Base-by-base conservation (phyloP, 2,797 vertebrate species). In the Cichlasoma orientale region DNA sequence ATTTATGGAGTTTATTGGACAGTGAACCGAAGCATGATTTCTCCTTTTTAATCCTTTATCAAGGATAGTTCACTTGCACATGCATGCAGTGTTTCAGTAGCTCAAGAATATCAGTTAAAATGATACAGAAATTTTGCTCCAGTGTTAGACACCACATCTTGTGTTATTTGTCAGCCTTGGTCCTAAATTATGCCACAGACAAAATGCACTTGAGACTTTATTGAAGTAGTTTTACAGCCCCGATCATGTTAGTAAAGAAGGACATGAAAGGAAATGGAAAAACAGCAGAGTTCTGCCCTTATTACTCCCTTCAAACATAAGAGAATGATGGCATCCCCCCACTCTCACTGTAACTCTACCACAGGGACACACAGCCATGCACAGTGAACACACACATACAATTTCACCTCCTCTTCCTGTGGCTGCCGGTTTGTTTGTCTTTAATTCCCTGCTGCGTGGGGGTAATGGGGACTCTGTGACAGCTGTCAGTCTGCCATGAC, bases 401-500 rank as follows among this genome's bases (percentile, higher is more conserved):
- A 88, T 92, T 90, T 90, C 88, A 88, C 75, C 85, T 89, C 83
- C 79, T 86, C 83, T 87, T 87, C 68, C 86, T 81, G 63, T 91
- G 83, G 90, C 90, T 54, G 73, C 83, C 77, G 90, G 93, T 95
- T 95, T 95, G 94, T 96, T 95, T 95, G 94, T 93, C 92, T 95
- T 96, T 96, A 95, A 95, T 95, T 95, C 94, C 91, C 93, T 80
- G 79, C 86, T 87, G 92, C 83, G 81, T 88, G 90, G 79, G 88
- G 89, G 92, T 94, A 95, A 95, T 94, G 79, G 92, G 94, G 92
- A 90, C 89, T 87, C 83, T 82, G 92, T 94, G 95, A 95, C 94
- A 95, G 95, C 95, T 96, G 95, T 94, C 95, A 96, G 92, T 96
- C 94, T 84, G 79, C 86, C 16, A 54, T 94, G 95, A 95, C 94